Percentiles rank a stretch among this genome's conserved stretches.
Evolutionary conservation across 1,140 invertebrate species (phyloP).

Genomic region (Limonius californicus): DNA sequence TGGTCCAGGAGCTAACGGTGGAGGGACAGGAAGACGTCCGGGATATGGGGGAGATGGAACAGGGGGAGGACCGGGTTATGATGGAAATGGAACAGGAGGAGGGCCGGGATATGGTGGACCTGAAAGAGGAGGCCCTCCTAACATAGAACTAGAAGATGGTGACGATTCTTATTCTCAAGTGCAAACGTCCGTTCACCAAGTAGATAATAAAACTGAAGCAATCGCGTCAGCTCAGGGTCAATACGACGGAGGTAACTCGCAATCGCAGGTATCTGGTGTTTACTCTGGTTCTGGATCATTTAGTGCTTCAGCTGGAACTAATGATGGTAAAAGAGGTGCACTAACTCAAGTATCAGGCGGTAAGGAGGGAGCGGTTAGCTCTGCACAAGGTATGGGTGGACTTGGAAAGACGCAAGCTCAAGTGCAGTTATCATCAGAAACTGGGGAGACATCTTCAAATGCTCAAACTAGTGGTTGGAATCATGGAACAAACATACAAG

Average conservation of each 20-base stretch:
- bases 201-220: constrained; percentile 66
- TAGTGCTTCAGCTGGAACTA: constrained; percentile 75
- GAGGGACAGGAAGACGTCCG: neutral
- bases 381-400: constrained; percentile 67
- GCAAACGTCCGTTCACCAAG: constrained; percentile 64
- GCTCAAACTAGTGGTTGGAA: constrained; percentile 65
- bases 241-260: constrained; percentile 65
- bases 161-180: constrained; percentile 71
- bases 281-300: constrained; percentile 73
- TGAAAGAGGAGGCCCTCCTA: neutral
- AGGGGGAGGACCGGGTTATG: constrained; percentile 2
- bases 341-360: constrained; percentile 69
- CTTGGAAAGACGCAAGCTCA: constrained; percentile 73
- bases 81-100: constrained; percentile 10
- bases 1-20: neutral
- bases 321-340: constrained; percentile 67
- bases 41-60: neutral
- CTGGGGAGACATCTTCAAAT: constrained; percentile 65
- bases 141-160: constrained; percentile 31
- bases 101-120: constrained; percentile 3
- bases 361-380: constrained; percentile 68
- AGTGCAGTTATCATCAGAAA: constrained; percentile 67
- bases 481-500: constrained; percentile 71
- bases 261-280: constrained; percentile 74
- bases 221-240: constrained; percentile 70